A percentile compares a stretch with the other conserved stretches of the same genome.
These are phyloP conservation scores for Microtus pennsylvanicus DNA, from an alignment of 2,113 vertebrate species.

Conservation along the genomic window DNA sequence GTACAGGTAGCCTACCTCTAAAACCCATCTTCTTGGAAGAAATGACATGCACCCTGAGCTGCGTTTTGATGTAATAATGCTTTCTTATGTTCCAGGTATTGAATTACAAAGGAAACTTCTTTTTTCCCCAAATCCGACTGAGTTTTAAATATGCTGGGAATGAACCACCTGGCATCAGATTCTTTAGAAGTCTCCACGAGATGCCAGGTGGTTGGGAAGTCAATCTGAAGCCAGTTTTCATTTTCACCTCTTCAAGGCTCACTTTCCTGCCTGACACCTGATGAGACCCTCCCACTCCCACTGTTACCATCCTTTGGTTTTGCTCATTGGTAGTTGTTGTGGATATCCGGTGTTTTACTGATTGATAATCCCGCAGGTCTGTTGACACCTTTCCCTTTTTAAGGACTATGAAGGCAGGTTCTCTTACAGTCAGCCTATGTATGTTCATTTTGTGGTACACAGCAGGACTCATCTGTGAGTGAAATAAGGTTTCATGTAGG, in stretches of 20 bases:
- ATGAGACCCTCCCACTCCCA: not conserved
- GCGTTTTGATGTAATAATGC: not conserved
- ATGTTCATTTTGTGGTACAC: not conserved
- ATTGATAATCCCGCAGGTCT: not conserved
- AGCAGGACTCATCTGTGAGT: not conserved
- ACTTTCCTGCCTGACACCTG: not conserved
- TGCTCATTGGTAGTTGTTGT: conserved; percentile 17
- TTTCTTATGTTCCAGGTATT: not conserved
- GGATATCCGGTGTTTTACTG: not conserved
- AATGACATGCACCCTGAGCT: not conserved
- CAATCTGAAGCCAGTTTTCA: not conserved
- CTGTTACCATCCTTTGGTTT: not conserved
- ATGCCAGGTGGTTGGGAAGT: too few relatives aligned
- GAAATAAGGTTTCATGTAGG: not conserved
- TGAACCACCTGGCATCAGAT: not conserved
- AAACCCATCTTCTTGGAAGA: not conserved
- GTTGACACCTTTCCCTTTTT: conserved; percentile 34
- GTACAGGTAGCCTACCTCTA: not conserved
- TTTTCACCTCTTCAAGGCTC: not conserved
- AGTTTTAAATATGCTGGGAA: not conserved
- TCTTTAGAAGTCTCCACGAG: not conserved
- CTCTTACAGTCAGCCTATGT: not conserved
- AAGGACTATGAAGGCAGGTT: conserved; percentile 34
- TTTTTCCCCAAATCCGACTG: not conserved
- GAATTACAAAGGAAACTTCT: not conserved